These are phyloP conservation scores for Cottus gobio DNA, from an alignment of 2,113 vertebrate species.

Conservation along the genomic window DNA sequence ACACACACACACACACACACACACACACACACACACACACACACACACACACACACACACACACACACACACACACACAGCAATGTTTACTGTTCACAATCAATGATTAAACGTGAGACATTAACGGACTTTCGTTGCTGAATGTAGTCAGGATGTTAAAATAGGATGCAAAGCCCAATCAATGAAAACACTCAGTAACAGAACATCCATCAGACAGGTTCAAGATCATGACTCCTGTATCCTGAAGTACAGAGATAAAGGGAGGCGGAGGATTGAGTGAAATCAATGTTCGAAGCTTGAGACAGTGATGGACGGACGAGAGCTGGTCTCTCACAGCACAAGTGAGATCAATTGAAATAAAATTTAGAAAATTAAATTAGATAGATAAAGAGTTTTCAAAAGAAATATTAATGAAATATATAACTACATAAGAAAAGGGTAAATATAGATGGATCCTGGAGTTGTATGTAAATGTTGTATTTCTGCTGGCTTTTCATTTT, in stretches of 20 bases:
- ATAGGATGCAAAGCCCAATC: not conserved
- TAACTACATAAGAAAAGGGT: not conserved
- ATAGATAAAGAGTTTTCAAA: not conserved
- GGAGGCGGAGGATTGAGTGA: not conserved
- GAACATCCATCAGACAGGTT: conserved; percentile 4
- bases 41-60: no score
- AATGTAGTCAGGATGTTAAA: not conserved
- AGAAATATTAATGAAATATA: not conserved
- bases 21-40: no score
- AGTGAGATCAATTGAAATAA: conserved; percentile 6
- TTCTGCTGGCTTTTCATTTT: not conserved
- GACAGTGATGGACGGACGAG: no score
- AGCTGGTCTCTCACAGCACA: not conserved
- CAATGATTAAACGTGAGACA: not conserved
- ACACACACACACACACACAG: no score
- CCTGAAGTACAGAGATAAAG: not conserved
- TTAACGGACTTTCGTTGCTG: not conserved
- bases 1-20: no score
- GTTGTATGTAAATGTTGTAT: not conserved
- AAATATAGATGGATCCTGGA: not conserved
- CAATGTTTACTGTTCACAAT: not conserved
- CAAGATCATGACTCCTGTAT: conserved; percentile 1
- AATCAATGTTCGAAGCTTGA: conserved; percentile 3
- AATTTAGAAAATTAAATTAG: conserved; percentile 5
- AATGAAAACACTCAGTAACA: not conserved